Base-by-base conservation (phyloP, 2,888 invertebrate species). In the Erynnis tages region DNA sequence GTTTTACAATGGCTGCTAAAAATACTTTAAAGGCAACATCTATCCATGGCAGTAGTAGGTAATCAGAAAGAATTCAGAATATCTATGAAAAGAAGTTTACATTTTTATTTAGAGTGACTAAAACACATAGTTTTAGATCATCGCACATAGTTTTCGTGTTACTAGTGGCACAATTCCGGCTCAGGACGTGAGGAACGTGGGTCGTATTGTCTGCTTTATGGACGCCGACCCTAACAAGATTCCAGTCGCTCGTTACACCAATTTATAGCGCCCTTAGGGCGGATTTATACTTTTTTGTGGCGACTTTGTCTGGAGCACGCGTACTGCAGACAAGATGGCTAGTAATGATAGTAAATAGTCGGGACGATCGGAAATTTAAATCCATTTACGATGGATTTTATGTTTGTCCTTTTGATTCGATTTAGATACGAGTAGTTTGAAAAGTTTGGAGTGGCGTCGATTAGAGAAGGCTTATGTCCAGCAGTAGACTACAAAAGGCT, bases 251-350 rank as follows among this genome's bases (percentile, higher is more conserved):
- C 74, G 79, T 83, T 76, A 81, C 69, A 65, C 61, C 78, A 79
- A 80, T 82, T 82, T 81, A 82, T 81, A 71, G 76, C 73, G 60
- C 73, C 74, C 79, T 79, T 76, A 78, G 69, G 73, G 70, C 66
- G 76, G 76, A 80, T 81, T 81, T 82, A 79, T 80, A 73, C 57
- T 70, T 79, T 77, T 76, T 44, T 44, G 29, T 52, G 44, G 50
- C 44, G 14, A 52, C 44, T 37, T 6, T 11, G 35, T 37, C 43
- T 10, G 4, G 29, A 23, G 41, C 47, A 47, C 47, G 47, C 37
- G 35, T 47, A 17, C 13, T 4, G 47, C 23, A 29, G 37, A 40
- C 38, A 23, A 53, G 21, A 40, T 46, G 37, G 47, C 29, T 16
- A 3, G 29, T 47, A 46, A 45, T 45, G 46, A 46, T 46, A 35